A percentile compares a stretch with the other conserved stretches of the same genome.
These are phyloP conservation scores for Dastarcus helophoroides DNA, from an alignment of 2,888 invertebrate species.

Conservation along the genomic window DNA sequence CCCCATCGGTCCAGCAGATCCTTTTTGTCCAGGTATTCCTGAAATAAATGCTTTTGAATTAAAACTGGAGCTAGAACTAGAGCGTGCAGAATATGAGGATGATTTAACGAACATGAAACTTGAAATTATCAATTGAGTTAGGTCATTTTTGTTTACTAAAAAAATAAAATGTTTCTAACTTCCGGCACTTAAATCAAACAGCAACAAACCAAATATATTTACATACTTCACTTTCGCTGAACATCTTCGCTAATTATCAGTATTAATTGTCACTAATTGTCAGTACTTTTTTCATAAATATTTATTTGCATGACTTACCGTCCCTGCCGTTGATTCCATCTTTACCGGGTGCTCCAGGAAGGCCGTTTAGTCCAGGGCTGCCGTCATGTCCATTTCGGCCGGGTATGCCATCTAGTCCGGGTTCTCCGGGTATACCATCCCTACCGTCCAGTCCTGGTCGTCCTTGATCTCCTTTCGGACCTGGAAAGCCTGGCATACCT, in stretches of 20 bases:
- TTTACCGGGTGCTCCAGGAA: constrained; percentile 58
- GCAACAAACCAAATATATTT: too few relatives aligned
- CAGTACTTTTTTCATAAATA: too few relatives aligned
- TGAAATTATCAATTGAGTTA: too few relatives aligned
- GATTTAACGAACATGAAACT: too few relatives aligned
- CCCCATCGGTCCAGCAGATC: constrained; percentile 62
- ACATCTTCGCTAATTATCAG: too few relatives aligned
- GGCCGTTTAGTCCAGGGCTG: constrained; percentile 55
- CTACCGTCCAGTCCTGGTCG: constrained; percentile 70
- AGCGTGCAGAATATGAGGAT: too few relatives aligned
- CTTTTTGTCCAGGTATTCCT: constrained; percentile 57
- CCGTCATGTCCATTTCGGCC: constrained; percentile 80
- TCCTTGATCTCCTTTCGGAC: constrained; percentile 53
- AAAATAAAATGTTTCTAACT: too few relatives aligned
- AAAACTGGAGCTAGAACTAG: too few relatives aligned
- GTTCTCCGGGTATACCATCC: constrained; percentile 84
- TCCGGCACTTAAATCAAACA: too few relatives aligned
- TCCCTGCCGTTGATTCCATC: constrained; percentile 50
- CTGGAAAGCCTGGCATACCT: constrained; percentile 29
- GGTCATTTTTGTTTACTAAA: too few relatives aligned
- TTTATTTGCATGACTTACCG: constrained; percentile 31
- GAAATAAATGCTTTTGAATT: constrained; percentile 22
- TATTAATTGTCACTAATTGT: too few relatives aligned
- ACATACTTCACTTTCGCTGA: too few relatives aligned
- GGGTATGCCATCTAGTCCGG: constrained; percentile 76